Conservation (phyloP, 2,797 vertebrate species). For the Miichthys miiuy region DNA sequence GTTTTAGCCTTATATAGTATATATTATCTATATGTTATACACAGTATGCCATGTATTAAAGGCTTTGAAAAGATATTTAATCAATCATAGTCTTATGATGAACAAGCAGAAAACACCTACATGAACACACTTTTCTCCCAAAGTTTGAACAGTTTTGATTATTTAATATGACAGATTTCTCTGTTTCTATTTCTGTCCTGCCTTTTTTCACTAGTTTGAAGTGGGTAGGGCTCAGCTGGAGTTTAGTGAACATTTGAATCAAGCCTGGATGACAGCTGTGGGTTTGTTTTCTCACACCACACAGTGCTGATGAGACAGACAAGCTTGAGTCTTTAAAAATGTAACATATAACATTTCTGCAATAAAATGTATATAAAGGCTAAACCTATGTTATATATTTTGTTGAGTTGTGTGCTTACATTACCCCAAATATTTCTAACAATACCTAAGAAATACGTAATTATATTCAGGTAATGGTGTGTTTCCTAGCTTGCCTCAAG, state of each 20-base stretch:
- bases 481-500: no score
- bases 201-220: background rate
- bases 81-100: background rate
- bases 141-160: background rate
- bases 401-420: no score
- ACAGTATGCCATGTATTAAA: background rate
- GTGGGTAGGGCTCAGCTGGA: background rate
- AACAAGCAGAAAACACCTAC: background rate
- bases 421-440: no score
- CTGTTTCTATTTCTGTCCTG: background rate
- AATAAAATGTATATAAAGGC: no score
- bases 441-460: no score
- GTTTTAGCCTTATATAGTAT: no score
- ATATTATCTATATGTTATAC: background rate
- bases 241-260: background rate
- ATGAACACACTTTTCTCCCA: background rate
- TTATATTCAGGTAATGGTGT: no score
- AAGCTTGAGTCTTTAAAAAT: background rate
- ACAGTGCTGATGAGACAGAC: background rate
- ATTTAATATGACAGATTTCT: background rate
- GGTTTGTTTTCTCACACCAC: background rate
- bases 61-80: background rate
- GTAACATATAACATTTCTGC: no score
- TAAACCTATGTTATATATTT: background rate
- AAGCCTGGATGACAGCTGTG: background rate